These are phyloP conservation scores for Eira barbara DNA, from an alignment of 2,113 vertebrate species.

Conservation along the genomic window DNA sequence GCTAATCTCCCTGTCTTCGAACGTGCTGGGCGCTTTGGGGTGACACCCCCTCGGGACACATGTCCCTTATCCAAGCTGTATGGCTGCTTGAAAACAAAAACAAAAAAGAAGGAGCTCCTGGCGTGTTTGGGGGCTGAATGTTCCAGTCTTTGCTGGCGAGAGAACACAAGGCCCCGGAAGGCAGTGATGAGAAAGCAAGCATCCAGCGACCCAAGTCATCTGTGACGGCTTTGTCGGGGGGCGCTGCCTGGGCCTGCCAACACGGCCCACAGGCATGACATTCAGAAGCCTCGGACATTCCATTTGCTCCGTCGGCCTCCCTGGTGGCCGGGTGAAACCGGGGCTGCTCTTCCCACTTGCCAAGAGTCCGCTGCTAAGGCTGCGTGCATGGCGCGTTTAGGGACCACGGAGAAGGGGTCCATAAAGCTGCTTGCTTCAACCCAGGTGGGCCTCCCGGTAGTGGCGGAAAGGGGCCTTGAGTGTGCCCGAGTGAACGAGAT, in stretches of 20 bases:
- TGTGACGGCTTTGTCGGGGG: slow-evolving; percentile 52
- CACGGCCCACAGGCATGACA: not conserved
- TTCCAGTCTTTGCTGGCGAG: slow-evolving; percentile 34
- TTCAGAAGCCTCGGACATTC: slow-evolving; percentile 10
- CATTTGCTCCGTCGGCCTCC: not conserved
- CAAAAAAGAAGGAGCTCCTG: not conserved
- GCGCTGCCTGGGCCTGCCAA: not conserved
- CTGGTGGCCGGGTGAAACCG: not conserved
- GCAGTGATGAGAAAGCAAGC: slow-evolving; percentile 16
- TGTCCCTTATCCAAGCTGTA: not conserved
- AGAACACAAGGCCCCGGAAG: slow-evolving; percentile 24
- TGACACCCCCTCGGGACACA: not conserved
- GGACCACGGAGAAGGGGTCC: not conserved
- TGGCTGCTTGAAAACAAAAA: not conserved
- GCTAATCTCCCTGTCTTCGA: not conserved
- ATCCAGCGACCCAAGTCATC: not conserved
- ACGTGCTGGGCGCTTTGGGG: not conserved
- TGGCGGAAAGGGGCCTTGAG: not conserved
- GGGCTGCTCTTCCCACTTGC: not conserved
- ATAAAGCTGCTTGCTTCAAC: not conserved
- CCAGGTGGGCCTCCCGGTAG: not conserved
- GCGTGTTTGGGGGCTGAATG: not conserved
- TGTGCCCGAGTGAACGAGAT: not conserved
- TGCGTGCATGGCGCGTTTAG: fast-evolving
- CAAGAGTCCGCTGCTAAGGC: too few species aligned